Percentiles rank a stretch among this genome's conserved stretches.
Evolutionary conservation across 1,140 invertebrate genomes (phyloP).

Genomic region (Drosophila takahashii): DNA sequence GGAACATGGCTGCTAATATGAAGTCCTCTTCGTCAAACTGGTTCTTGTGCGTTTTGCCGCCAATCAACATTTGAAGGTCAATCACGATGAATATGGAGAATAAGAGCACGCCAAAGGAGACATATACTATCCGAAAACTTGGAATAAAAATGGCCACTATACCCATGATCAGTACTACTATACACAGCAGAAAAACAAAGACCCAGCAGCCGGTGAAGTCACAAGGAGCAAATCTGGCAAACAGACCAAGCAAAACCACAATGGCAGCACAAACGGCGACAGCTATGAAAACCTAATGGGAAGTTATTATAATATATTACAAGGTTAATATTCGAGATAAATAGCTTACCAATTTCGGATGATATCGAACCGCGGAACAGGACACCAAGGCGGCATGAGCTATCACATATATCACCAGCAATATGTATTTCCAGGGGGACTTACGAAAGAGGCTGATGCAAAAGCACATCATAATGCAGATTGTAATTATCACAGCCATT

Average conservation of each 20-base stretch:
- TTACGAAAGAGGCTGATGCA: background rate
- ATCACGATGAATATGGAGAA: slow-evolving; percentile 25
- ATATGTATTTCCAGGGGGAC: background rate
- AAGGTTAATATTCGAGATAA: background rate
- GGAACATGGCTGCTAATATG: slow-evolving; percentile 32
- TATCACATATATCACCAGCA: slow-evolving; percentile 2
- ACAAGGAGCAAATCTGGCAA: slow-evolving; percentile 38
- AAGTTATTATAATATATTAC: too few relatives aligned
- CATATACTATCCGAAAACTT: background rate
- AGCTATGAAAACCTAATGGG: slow-evolving; percentile 25
- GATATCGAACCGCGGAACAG: background rate
- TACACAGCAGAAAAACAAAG: background rate
- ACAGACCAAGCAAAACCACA: slow-evolving; percentile 10
- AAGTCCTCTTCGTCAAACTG: slow-evolving; percentile 35
- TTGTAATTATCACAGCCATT: background rate
- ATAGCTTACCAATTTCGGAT: background rate
- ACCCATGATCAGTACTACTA: background rate
- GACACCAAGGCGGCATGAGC: background rate
- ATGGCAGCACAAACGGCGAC: slow-evolving; percentile 4
- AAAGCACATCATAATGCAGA: slow-evolving; percentile 9
- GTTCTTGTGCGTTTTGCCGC: background rate
- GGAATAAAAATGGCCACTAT: background rate
- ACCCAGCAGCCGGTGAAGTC: slow-evolving; percentile 46
- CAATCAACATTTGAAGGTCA: slow-evolving; percentile 40
- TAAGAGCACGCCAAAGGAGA: background rate